Evolutionary conservation across 2,888 invertebrate species (phyloP), one percentile per base, ranked within the genome.

Genomic region (Esperia sulphurella): DNA sequence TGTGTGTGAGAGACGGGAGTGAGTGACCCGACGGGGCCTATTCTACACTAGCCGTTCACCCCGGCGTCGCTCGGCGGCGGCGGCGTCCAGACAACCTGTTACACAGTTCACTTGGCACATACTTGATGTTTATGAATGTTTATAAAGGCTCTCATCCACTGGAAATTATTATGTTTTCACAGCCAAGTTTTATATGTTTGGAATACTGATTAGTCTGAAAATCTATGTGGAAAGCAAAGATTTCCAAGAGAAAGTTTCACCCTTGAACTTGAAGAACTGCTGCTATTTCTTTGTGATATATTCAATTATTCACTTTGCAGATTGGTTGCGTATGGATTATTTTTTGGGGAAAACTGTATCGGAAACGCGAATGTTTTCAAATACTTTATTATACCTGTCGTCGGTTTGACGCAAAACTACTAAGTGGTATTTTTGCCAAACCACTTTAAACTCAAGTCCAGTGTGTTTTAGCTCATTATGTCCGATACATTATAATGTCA

Each of bases 41-140:
- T 64, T 61, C 69, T 59, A 52, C 70, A 76, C 83, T 83, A 83
- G 80, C 75, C 83, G 58, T 79, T 83, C 82, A 80, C 79, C 83
- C 83, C 80, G 75, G 65, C 77, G 61, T 46, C 21, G 21, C 21
- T 21, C 21, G 21, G 21, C 21, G 21, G 21, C 80, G 75, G 65
- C 77, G 61, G 46, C 63, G 69, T 58, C 77, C 80, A 81, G 83
- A 83, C 84, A 80, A 80, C 80, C 81, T 79, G 81, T 80, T 79
- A 80, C 80, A 79, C 83, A 80, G 73, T 69, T 75, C 79, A 75
- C 73, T 81, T 50, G 37, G 41, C 39, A 43, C 43, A 41, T 78
- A 75, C 73, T 82, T 51, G 37, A 53, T 67, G 62, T 57, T 66
- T 65, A 65, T 65, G 57, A 59, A 55, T 67, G 63, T 61, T 61